Base-by-base conservation (phyloP, 2,113 vertebrate species). In the Campylomormyrus tamandua region DNA sequence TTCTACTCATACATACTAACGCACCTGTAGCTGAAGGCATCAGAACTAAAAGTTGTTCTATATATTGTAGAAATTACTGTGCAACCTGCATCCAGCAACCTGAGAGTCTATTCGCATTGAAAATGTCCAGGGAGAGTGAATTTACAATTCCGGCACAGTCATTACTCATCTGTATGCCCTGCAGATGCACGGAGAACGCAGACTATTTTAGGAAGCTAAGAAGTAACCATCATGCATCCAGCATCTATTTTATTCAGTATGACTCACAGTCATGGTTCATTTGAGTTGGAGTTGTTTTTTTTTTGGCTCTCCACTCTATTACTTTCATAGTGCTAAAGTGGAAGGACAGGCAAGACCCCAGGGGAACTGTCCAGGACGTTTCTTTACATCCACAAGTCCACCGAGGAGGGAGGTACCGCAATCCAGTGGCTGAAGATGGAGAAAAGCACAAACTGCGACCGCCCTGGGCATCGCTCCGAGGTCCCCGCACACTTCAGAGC, bases 271-370 rank as follows among this genome's bases (percentile, higher is more conserved):
- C 92, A 93, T 3, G 27, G 66, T 87, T 89, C 91, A 91, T 94
- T 93, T 92, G 90, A 90, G 87, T 50, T 87, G 90, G 93, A 58
- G 90, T 90, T 56, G 15, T 93, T 93, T 87, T 39, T 39, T 92
- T 92, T 92, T 92, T 56, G 91, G 91, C 92, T 83, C n/a, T 87
- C 74, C 74, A 80, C 35, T 42, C 74, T 74, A 89, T 91, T 91
- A 90, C 50, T 91, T 90, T 90, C 85, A 6, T 91, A 87, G 90
- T 83, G 88, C 90, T 77, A 89, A 93, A 85, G 90, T 92, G 92
- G 89, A 93, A 92, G 92, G 92, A 94, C 93, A 91, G 88, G 86
- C 58, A 92, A 83, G 90, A 91, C 90, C 87, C 88, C 88, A 92
- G 93, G 91, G 91, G 89, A 53, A 45, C 52, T 35, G 42, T 83